Evolutionary conservation across 2,113 vertebrate genomes (phyloP).

Genomic region (Platysternon megacephalum): DNA sequence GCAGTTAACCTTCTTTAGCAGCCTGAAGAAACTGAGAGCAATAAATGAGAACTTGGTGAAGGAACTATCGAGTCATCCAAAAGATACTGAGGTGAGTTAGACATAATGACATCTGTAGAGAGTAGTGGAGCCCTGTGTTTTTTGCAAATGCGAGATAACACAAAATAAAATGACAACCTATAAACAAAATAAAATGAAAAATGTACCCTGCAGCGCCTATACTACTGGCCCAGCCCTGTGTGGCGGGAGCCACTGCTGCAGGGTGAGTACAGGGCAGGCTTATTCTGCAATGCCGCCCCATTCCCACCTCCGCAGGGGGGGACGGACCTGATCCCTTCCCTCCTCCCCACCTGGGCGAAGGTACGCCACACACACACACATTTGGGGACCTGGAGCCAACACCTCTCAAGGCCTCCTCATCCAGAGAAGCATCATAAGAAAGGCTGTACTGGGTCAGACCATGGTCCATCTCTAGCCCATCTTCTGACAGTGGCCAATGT

Average conservation of each 20-base stretch:
- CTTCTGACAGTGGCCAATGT: neutral
- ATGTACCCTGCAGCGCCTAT: neutral
- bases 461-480: neutral
- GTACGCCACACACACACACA: neutral
- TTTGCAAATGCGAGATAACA: neutral
- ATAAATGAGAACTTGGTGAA: conserved; percentile 64
- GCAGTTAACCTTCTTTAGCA: conserved; percentile 75
- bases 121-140: neutral
- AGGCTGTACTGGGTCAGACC: neutral
- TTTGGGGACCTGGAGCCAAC: neutral
- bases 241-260: neutral
- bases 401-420: neutral
- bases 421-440: neutral
- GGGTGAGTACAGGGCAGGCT: neutral
- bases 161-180: neutral
- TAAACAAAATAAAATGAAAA: neutral
- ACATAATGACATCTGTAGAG: neutral
- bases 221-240: neutral
- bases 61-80: conserved; percentile 29
- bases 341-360: neutral
- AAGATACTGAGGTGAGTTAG: conserved; percentile 52
- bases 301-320: fast-evolving
- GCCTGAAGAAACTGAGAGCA: conserved; percentile 70
- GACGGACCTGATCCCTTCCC: neutral
- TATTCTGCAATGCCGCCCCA: neutral